Conservation (phyloP, 2,113 vertebrate species). For the Rhizomys pruinosus region DNA sequence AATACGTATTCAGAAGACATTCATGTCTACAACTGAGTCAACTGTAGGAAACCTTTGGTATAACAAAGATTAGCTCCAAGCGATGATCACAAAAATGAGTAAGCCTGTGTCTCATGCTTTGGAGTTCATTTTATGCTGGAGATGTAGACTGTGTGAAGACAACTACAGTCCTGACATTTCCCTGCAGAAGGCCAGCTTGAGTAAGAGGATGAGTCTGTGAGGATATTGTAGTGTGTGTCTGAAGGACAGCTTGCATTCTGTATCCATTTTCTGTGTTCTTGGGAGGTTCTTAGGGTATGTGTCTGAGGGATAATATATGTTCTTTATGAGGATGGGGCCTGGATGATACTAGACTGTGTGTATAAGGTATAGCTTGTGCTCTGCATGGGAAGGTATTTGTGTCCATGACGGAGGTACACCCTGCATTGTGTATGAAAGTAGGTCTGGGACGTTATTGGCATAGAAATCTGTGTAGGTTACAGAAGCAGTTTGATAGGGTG, state of each 20-base stretch:
- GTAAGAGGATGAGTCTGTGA: neutral
- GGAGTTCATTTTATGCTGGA: neutral
- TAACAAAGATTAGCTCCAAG: neutral
- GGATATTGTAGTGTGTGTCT: too few relatives aligned
- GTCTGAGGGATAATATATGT: too few relatives aligned
- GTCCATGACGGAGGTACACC: too few relatives aligned
- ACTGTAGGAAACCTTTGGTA: neutral
- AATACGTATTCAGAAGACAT: slow-evolving; percentile 23
- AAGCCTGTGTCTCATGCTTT: neutral
- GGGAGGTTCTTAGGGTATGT: too few relatives aligned
- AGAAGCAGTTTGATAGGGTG: neutral
- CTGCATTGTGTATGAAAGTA: neutral
- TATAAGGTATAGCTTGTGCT: too few relatives aligned
- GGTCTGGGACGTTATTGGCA: too few relatives aligned
- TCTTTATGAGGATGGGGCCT: too few relatives aligned
- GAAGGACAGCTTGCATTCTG: too few relatives aligned
- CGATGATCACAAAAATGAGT: neutral
- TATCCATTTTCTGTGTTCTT: too few relatives aligned
- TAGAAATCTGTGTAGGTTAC: too few relatives aligned
- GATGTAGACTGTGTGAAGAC: neutral
- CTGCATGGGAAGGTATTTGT: too few relatives aligned
- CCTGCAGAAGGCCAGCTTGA: neutral
- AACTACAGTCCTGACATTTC: neutral
- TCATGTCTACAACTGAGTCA: neutral
- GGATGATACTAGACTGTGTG: too few relatives aligned